Percentiles rank a stretch among this genome's conserved stretches.
Evolutionary conservation across 2,113 vertebrate species (phyloP).

Genomic region (Megalops atlanticus): DNA sequence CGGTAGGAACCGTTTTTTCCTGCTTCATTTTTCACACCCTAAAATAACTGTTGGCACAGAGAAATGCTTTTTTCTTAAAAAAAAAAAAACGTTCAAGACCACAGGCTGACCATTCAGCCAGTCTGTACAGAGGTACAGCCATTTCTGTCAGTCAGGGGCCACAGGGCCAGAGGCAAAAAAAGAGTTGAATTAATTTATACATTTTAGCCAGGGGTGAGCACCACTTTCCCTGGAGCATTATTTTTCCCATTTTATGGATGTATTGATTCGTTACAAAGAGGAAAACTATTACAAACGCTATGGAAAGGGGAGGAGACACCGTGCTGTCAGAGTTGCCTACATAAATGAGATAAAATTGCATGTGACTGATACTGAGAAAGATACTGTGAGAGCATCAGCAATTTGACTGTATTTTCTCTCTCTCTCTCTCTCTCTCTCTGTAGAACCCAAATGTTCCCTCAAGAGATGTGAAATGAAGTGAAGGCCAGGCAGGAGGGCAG

Average conservation of each 20-base stretch:
- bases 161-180: too few species aligned
- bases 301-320: background rate
- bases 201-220: background rate
- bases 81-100: too few species aligned
- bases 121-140: too few species aligned
- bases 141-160: too few species aligned
- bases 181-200: too few species aligned
- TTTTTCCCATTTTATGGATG: background rate
- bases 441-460: background rate
- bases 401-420: too few species aligned
- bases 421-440: background rate
- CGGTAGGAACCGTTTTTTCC: conserved; percentile 47
- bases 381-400: background rate
- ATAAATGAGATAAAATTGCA: background rate
- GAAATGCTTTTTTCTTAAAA: conserved; percentile 7
- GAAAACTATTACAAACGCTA: background rate
- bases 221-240: background rate
- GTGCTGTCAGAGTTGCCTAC: background rate
- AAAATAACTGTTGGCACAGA: too few species aligned
- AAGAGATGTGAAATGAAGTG: too few species aligned
- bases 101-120: too few species aligned
- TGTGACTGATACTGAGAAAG: background rate
- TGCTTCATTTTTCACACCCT: too few species aligned
- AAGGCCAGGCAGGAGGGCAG: too few species aligned
- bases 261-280: too few species aligned